Conservation (phyloP, 2,797 vertebrate genomes). For the Allobates femoralis region DNA sequence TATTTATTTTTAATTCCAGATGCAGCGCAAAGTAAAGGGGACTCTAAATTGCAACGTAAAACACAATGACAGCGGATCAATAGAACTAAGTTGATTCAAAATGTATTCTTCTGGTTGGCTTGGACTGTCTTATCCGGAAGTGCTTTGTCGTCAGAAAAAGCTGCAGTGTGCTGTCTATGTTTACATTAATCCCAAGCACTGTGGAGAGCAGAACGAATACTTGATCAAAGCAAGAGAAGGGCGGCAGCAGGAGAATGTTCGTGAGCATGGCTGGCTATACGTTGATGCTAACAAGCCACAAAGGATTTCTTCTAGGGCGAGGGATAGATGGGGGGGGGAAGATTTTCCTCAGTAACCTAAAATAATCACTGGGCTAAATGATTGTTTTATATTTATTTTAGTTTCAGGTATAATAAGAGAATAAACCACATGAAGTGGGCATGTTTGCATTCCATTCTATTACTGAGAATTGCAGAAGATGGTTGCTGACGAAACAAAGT, state of each 20-base stretch:
- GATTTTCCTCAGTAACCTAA: slow-evolving; percentile 3
- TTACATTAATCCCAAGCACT: slow-evolving; percentile 85
- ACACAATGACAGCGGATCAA: slow-evolving; percentile 83
- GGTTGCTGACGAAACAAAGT: background rate
- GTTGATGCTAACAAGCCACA: slow-evolving; percentile 54
- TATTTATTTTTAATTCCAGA: slow-evolving; percentile 76
- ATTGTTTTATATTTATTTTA: slow-evolving; percentile 61
- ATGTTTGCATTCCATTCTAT: slow-evolving; percentile 56
- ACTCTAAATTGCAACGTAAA: slow-evolving; percentile 91
- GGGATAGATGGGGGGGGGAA: slow-evolving; percentile 11
- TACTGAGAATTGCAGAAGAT: slow-evolving; percentile 48
- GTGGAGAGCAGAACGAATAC: slow-evolving; percentile 80
- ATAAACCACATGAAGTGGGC: slow-evolving; percentile 1
- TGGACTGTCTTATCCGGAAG: slow-evolving; percentile 76
- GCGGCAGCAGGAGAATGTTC: slow-evolving; percentile 69
- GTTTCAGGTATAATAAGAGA: slow-evolving; percentile 40
- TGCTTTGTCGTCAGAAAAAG: slow-evolving; percentile 76
- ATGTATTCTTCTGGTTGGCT: slow-evolving; percentile 71
- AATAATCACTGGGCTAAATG: slow-evolving; percentile 42
- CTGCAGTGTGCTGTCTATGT: slow-evolving; percentile 83
- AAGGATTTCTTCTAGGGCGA: slow-evolving; percentile 40
- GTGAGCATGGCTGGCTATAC: slow-evolving; percentile 58
- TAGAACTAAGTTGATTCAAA: slow-evolving; percentile 67
- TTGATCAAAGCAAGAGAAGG: slow-evolving; percentile 81
- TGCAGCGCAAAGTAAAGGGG: slow-evolving; percentile 94